Evolutionary conservation across 2,888 invertebrate species (phyloP).

Genomic region (Carabus problematicus): DNA sequence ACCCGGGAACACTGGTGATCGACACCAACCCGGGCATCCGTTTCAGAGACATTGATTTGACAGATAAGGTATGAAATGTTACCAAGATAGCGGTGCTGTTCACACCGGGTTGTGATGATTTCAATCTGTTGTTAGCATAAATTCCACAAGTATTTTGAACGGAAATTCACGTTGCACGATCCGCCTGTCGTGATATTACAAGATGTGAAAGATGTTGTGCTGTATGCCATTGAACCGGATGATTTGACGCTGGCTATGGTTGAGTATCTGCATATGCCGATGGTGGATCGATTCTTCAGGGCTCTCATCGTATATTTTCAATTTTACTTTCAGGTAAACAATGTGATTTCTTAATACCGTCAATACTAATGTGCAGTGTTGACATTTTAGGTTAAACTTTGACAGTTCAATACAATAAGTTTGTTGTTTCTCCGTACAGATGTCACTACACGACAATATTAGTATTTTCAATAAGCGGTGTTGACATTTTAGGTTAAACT

Average conservation of each 20-base stretch:
- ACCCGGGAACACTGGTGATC: neutral
- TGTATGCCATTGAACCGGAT: constrained; percentile 64
- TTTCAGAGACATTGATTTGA: neutral
- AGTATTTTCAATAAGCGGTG: no score
- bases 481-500: constrained; percentile 2
- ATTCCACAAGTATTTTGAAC: constrained; percentile 66
- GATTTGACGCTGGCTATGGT: constrained; percentile 67
- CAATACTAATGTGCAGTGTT: no score
- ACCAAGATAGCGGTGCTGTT: neutral
- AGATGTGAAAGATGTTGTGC: constrained; percentile 68
- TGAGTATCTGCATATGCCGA: constrained; percentile 65
- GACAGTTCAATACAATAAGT: no score
- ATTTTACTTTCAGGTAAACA: constrained; percentile 66
- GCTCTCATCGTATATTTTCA: constrained; percentile 70
- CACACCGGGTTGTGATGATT: neutral
- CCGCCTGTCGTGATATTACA: constrained; percentile 66
- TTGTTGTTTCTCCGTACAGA: no score
- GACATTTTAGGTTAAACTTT: constrained; percentile 4
- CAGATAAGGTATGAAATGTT: neutral
- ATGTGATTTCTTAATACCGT: constrained; percentile 9
- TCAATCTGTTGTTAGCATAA: constrained; percentile 58
- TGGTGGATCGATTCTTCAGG: constrained; percentile 69
- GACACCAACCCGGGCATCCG: neutral
- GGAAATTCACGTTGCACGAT: constrained; percentile 63
- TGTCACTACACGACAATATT: neutral